Evolutionary conservation across 2,113 vertebrate genomes (phyloP).

Genomic region (Calidris pygmaea): DNA sequence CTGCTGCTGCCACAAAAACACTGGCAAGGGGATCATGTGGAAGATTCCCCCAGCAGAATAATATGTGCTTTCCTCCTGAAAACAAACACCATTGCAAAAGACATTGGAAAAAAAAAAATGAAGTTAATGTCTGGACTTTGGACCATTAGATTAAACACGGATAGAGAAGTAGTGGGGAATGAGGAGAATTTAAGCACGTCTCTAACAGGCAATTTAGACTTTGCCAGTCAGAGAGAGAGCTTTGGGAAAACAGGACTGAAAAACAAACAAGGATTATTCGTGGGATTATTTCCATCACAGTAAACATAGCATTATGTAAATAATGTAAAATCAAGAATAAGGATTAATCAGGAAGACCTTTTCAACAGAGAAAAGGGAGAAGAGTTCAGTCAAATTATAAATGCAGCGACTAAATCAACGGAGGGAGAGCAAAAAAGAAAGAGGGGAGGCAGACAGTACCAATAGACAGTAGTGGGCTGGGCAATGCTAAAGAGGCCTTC

Average conservation of each 20-base stretch:
- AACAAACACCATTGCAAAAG: not conserved
- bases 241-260: not conserved
- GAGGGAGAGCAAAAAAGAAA: not conserved
- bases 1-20: not conserved
- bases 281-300: not conserved
- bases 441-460: not conserved
- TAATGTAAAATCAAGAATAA: not conserved
- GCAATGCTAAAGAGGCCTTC: not conserved
- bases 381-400: not conserved
- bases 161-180: not conserved
- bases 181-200: not conserved
- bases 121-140: not conserved
- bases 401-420: not conserved
- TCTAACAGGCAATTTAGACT: not conserved
- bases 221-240: not conserved
- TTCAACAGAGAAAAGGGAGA: not conserved
- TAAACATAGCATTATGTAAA: not conserved
- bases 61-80: not conserved
- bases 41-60: not conserved
- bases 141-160: not conserved
- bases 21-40: not conserved
- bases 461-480: not conserved
- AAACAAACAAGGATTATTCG: not conserved
- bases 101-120: not conserved
- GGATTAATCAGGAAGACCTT: not conserved